These are phyloP conservation scores for Decapterus maruadsi DNA, from an alignment of 2,797 vertebrate genomes.

Conservation along the genomic window DNA sequence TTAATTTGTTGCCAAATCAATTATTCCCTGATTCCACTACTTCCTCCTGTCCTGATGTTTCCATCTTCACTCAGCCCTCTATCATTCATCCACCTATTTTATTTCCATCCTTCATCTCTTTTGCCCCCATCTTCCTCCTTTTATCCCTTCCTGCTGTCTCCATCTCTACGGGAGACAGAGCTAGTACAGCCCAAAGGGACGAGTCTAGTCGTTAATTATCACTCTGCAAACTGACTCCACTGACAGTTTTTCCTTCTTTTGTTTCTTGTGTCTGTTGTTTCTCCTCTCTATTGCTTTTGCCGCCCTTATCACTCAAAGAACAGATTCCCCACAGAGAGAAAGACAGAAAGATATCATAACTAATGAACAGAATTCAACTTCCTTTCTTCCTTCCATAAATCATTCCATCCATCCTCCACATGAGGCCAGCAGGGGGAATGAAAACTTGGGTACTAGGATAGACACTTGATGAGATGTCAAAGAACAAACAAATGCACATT, in stretches of 20 bases:
- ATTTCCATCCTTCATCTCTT: conserved; percentile 39
- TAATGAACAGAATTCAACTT: conserved; percentile 54
- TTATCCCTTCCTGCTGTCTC: conserved; percentile 39
- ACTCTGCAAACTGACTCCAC: conserved; percentile 54
- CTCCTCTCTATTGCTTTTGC: conserved; percentile 8
- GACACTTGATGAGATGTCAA: conserved; percentile 36
- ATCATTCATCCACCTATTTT: conserved; percentile 33
- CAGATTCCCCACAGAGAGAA: conserved; percentile 42
- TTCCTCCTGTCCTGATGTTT: conserved; percentile 3
- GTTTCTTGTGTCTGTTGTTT: conserved; percentile 32
- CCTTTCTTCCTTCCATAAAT: conserved; percentile 28
- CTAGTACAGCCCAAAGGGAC: conserved; percentile 51
- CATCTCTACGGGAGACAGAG: conserved; percentile 45
- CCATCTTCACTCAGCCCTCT: conserved; percentile 19
- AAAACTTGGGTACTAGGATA: conserved; percentile 39
- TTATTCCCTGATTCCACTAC: conserved; percentile 10
- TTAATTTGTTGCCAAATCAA: conserved; percentile 2
- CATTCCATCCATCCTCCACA: conserved; percentile 38
- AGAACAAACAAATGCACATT: conserved; percentile 50
- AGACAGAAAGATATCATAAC: conserved; percentile 49
- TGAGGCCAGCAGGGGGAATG: conserved; percentile 28
- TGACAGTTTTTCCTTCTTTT: conserved; percentile 46
- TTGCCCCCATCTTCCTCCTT: conserved; percentile 31
- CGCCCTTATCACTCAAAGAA: conserved; percentile 36
- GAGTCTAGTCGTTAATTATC: conserved; percentile 65